Base-by-base conservation (phyloP, 2,113 vertebrate species). In the Pangasianodon gigas region DNA sequence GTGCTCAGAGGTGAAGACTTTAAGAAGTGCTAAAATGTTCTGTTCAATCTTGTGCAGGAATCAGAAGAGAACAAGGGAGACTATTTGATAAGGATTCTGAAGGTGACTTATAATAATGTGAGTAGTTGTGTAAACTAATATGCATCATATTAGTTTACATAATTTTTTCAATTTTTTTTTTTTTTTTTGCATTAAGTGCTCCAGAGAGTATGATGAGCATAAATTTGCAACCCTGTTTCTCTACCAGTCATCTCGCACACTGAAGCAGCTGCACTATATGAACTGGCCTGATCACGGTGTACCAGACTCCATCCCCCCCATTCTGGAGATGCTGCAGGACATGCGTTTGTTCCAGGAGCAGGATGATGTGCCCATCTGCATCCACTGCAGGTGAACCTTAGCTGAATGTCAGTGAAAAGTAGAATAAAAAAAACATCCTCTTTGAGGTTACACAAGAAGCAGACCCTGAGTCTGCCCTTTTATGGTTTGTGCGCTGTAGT, bases 231-330 rank as follows among this genome's bases (percentile, higher is more conserved):
- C 11, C 19, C 48, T 29, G 13, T 21, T 62, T 48, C 77, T 51
- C 69, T 46, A 77, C 67, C 32, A 96, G 95, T 88, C n/a, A 44
- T 93, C 91, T 82, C 94, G 96, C 87, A 97, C 94, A 4, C 21
- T 99, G 91, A 94, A 95, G 92, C 98, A 99, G 92, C 96, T 99
- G 94, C 98, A 99, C 94, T 99, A 99, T 54, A 94, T 95, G 92
- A 97, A 98, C 77, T 99, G 98, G 98, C 98, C 98, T 0, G 98
- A 99, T 92, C 98, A 99, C 0, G 98, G 98, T 0, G 93, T 99
- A 0, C 98, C 98, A 19, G 96, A 97, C 0, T 97, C 97, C 93
- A 96, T 98, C 46, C 94, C 96, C 7, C 96, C 98, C 81, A 98
- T 99, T 91, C 95, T 99, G 91, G 96, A 98, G 90, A 96, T 99